Evolutionary conservation across 2,888 invertebrate species (phyloP), one percentile per base, ranked within the genome.

Genomic region (Hedychridium roseum): DNA sequence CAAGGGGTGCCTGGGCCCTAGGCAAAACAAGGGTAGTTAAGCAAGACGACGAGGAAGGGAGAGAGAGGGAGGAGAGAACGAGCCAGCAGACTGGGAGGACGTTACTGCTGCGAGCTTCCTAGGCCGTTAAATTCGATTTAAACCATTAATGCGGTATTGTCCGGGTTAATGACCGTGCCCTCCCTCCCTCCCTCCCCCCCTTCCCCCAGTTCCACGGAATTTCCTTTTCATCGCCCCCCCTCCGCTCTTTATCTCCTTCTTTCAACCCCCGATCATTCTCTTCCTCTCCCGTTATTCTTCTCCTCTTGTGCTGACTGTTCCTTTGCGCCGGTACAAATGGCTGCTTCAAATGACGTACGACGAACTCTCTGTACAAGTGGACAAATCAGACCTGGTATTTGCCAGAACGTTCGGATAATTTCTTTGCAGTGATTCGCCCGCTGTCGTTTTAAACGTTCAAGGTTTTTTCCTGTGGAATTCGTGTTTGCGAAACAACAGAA

Each of bases 111-210:
- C 44, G 40, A 51, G 64, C 55, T 61, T 58, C 57, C 60, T 63
- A 66, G 62, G 64, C 67, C 64, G 73, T 68, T 73, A 67, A 74
- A 74, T 73, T 74, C 71, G 70, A 74, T 74, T 73, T 71, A 68
- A 74, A 71, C 70, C 73, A 70, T 73, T 74, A 74, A 73, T 70
- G 69, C 68, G 66, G 73, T 63, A 74, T 74, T 74, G 73, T 73
- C 68, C 58, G 62, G 64, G 59, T 7, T 74, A 74, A 74, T 70
- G 73, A 68, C 64, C 67, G 59, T 53, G 46, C 34, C 45, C 28
- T 34, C 49, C 31, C 43, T 32, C 40, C 23, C 35, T 35, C 48
- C 20, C 43, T 36, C n/a, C 17, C 34, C 2, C 2, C 32, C 32
- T 17, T 2, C 14, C 9, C 3, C 16, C 3, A 16, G 32, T 2